Conservation (phyloP, 2,113 vertebrate species). For the Barnardius zonarius region DNA sequence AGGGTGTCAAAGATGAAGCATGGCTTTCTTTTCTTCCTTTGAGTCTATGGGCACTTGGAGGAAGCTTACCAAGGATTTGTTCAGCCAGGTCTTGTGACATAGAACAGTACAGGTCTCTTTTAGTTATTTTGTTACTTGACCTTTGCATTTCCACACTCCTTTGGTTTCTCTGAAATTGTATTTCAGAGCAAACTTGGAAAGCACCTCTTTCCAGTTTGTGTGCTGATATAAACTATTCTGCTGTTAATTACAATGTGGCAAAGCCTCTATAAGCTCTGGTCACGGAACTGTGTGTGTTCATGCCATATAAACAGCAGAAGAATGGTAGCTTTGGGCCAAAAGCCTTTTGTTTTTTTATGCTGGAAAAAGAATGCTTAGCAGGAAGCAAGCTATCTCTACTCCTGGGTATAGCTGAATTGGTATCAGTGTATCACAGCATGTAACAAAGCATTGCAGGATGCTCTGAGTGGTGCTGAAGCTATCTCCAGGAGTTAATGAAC, state of each 20-base stretch:
- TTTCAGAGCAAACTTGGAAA: background rate
- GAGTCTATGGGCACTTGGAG: background rate
- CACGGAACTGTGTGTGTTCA: background rate
- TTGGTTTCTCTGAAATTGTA: background rate
- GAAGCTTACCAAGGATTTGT: background rate
- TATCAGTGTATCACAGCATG: background rate
- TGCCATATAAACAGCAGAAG: background rate
- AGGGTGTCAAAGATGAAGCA: background rate
- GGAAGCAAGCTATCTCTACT: background rate
- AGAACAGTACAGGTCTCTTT: background rate
- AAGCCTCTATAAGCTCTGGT: background rate
- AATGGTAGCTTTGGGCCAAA: background rate
- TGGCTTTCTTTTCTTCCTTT: background rate
- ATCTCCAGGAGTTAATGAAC: background rate
- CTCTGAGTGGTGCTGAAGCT: background rate
- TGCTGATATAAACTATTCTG: background rate
- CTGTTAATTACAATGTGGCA: background rate
- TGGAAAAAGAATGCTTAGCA: background rate
- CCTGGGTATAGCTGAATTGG: background rate
- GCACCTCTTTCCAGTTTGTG: background rate
- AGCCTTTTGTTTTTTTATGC: background rate
- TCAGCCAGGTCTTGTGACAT: background rate
- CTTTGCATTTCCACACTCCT: background rate
- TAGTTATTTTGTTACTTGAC: background rate
- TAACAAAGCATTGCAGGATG: background rate